Conservation (phyloP, 2,888 invertebrate genomes). For the Halictus ligatus region DNA sequence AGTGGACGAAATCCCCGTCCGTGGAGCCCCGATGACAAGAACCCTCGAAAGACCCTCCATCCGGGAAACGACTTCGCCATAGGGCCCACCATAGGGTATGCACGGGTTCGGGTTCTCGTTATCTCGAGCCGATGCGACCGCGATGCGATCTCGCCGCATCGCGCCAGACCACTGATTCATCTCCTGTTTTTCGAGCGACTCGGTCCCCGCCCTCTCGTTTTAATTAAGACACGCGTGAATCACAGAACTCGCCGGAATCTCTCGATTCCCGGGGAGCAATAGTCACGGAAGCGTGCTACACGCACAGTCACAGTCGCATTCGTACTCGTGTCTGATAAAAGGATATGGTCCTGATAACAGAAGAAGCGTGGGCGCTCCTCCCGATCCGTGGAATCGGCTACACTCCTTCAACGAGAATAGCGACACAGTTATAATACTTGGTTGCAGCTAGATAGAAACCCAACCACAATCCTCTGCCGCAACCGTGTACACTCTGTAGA, state of each 20-base stretch:
- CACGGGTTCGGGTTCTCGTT: slow-evolving; percentile 55
- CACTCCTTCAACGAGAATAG: background rate
- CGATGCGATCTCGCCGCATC: background rate
- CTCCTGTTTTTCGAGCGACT: slow-evolving; percentile 10
- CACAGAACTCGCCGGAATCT: slow-evolving; percentile 24
- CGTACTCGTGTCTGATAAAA: slow-evolving; percentile 45
- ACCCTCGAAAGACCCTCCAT: slow-evolving; percentile 19
- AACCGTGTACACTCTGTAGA: background rate
- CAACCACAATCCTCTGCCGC: background rate
- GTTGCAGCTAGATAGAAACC: background rate
- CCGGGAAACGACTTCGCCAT: slow-evolving; percentile 13
- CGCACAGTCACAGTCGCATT: background rate
- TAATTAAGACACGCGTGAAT: slow-evolving; percentile 59
- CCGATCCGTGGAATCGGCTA: background rate
- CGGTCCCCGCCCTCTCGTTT: slow-evolving; percentile 19
- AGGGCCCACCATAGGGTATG: background rate
- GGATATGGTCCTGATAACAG: slow-evolving; percentile 62
- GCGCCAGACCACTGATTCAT: slow-evolving; percentile 55
- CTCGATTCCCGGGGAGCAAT: background rate
- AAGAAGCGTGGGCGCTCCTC: slow-evolving; percentile 44
- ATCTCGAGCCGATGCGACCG: slow-evolving; percentile 55
- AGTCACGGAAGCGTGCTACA: background rate
- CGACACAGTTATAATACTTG: background rate
- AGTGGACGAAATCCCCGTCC: slow-evolving; percentile 45
- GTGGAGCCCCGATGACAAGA: slow-evolving; percentile 29